Percentiles rank a stretch among this genome's conserved stretches.
Conservation (phyloP, 2,797 vertebrate species). For the Dipus sagitta region DNA sequence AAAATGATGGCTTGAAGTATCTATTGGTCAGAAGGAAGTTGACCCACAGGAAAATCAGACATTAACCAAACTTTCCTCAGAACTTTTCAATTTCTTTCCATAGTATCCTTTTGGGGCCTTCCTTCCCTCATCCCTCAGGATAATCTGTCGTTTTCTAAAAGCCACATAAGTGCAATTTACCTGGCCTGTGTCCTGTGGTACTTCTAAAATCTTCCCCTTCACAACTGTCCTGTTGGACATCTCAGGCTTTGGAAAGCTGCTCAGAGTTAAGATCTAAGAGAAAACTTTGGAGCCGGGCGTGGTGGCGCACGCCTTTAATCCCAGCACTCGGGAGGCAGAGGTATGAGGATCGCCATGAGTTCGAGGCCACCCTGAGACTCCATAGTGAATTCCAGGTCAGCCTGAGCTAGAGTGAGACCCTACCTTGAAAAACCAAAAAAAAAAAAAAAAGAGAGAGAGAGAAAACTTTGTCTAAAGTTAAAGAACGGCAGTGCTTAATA, state of each 20-base stretch:
- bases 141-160: constrained; percentile 20
- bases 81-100: constrained; percentile 38
- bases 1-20: constrained; percentile 41
- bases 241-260: not conserved
- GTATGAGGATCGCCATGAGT: no score
- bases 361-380: no score
- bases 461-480: not conserved
- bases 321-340: no score
- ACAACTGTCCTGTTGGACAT: not conserved
- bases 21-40: constrained; percentile 24
- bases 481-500: not conserved
- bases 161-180: not conserved
- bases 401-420: no score
- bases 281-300: no score
- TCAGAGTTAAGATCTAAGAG: not conserved
- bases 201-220: constrained; percentile 31
- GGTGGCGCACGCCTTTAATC: no score
- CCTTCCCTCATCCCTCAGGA: not conserved
- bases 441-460: no score
- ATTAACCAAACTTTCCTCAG: constrained; percentile 15
- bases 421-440: no score
- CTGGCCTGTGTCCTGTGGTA: not conserved
- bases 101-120: not conserved
- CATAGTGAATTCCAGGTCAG: no score
- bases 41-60: constrained; percentile 38